Evolutionary conservation across 2,888 invertebrate genomes (phyloP).

Genomic region (Phlogophora meticulosa): DNA sequence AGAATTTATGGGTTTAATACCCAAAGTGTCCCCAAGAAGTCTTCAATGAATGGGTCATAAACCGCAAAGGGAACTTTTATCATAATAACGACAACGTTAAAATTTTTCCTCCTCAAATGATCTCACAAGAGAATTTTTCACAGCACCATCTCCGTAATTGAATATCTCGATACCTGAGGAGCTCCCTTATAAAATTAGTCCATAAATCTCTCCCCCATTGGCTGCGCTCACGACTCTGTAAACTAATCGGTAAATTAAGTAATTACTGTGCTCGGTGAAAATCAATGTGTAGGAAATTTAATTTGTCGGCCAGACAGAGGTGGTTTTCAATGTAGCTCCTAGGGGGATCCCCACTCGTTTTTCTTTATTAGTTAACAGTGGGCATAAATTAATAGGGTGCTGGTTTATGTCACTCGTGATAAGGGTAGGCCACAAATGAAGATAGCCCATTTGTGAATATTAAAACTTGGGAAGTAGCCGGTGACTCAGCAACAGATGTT

Average conservation of each 20-base stretch:
- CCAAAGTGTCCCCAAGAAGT: conserved; percentile 2
- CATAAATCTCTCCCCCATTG: conserved; percentile 81
- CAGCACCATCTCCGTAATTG: conserved; percentile 70
- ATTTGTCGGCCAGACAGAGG: conserved; percentile 80
- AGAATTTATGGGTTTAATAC: conserved; percentile 33
- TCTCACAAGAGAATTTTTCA: conserved; percentile 55
- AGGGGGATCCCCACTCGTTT: conserved; percentile 72
- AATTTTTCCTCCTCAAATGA: conserved; percentile 48
- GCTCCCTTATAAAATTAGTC: conserved; percentile 76
- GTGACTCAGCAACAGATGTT: conserved; percentile 52
- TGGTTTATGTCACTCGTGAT: conserved; percentile 70
- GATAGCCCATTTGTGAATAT: conserved; percentile 57
- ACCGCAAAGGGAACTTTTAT: conserved; percentile 37
- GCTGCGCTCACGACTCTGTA: conserved; percentile 79
- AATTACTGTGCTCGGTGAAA: conserved; percentile 83
- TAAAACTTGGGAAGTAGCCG: conserved; percentile 50
- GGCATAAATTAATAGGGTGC: conserved; percentile 70
- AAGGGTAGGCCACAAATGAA: conserved; percentile 58
- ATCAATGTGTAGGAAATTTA: conserved; percentile 87
- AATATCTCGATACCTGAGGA: conserved; percentile 71
- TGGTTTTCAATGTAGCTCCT: conserved; percentile 77
- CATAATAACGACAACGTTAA: conserved; percentile 45
- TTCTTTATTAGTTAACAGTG: conserved; percentile 75
- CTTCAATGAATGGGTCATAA: conserved; percentile 28
- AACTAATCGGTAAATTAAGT: conserved; percentile 87